phyloP scores from a whole-genome alignment of 2,888 invertebrate species.

The Clunio marinus region DNA sequence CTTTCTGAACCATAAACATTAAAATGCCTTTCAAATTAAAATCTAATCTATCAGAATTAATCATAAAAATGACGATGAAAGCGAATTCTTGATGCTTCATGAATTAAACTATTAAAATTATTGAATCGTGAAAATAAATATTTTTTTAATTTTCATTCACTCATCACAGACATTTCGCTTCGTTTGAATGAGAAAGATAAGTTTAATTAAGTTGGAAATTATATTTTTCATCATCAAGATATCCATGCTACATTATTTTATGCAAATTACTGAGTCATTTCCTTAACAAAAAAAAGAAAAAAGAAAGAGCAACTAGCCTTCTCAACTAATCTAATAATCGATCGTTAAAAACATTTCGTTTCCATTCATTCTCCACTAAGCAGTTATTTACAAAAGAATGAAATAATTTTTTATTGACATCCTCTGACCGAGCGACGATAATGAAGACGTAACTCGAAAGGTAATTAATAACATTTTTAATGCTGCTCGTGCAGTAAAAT shows the following conservation, averaged over 20 bases:
- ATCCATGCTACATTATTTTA: constrained; percentile 36
- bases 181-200: constrained; percentile 24
- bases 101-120: constrained; percentile 28
- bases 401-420: constrained; percentile 17
- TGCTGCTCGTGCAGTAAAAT: constrained; percentile 34
- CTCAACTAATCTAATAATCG: constrained; percentile 36
- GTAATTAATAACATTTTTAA: constrained; percentile 32
- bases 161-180: too few species aligned
- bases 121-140: constrained; percentile 36
- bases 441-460: constrained; percentile 34
- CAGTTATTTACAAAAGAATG: background rate
- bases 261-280: constrained; percentile 22
- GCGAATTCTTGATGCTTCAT: background rate
- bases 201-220: constrained; percentile 29
- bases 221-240: constrained; percentile 30
- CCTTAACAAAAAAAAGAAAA: too few species aligned
- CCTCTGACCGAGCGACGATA: constrained; percentile 17
- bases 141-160: too few species aligned
- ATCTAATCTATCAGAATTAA: constrained; percentile 7
- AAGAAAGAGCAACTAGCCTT: too few species aligned
- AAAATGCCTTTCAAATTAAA: constrained; percentile 11
- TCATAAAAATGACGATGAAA: background rate
- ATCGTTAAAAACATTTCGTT: constrained; percentile 26
- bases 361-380: background rate
- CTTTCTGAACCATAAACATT: too few species aligned